Base-by-base conservation (phyloP, 2,113 vertebrate species). In the Corythornis madagascariensis region DNA sequence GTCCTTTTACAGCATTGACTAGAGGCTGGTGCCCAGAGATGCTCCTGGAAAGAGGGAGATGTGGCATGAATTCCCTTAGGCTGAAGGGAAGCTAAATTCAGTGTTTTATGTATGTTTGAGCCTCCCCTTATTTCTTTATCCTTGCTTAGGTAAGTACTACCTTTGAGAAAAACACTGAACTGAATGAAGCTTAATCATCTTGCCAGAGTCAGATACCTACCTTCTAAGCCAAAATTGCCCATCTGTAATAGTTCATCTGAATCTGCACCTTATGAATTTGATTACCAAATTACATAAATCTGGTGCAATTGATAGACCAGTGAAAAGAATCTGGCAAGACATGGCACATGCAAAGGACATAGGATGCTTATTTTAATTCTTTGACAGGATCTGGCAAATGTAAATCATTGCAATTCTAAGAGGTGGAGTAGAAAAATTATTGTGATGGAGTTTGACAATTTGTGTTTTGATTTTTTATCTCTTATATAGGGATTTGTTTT, bases 331-430 rank as follows among this genome's bases (percentile, higher is more conserved):
- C 82, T 87, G 69, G 61, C 43, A 88, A 83, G 67, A 76, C 52
- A 64, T 0, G 0, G 18, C 38, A 59, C 28, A 77, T 60, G 33
- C 56, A 71, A 53, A 89, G 40, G 43, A 70, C 43, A 59, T 40
- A 14, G 35, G 73, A 87, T 90, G 59, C 71, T 89, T 91, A 80
- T 86, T 89, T 88, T 81, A 80, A 83, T 79, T 64, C 18, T 94
- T 88, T 92, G 50, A 91, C 83, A 53, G 89, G 35, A 74, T 74
- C 67, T 67, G 48, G 29, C 33, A 85, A 88, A 93, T 91, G 56
- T 89, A 76, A 92, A 91, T 60, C 64, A 77, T 71, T 89, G 29
- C 40, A 48, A 5, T 81, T 89, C 64, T 91, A 56, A 53, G 24
- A 74, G 48, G 28, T 0, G 38, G 21, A 88, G 67, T 56, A 60